Evolutionary conservation across 2,888 invertebrate genomes (phyloP).

Genomic region (Patella pellucida): DNA sequence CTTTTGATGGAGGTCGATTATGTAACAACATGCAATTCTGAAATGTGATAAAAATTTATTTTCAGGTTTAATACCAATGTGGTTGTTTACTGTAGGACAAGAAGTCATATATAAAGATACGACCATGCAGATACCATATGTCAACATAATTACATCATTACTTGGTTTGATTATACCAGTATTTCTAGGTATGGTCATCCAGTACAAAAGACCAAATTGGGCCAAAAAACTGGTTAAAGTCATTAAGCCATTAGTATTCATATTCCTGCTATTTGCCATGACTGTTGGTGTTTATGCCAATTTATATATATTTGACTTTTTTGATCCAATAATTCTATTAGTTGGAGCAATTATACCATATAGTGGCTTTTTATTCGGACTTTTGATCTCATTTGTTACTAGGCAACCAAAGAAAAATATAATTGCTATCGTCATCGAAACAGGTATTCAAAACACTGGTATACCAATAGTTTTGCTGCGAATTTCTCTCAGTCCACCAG

Average conservation of each 20-base stretch:
- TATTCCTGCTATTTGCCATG: constrained; percentile 71
- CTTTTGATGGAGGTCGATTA: too few species aligned
- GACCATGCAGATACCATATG: constrained; percentile 69
- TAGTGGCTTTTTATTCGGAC: constrained; percentile 73
- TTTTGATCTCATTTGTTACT: constrained; percentile 56
- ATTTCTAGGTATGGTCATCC: constrained; percentile 71
- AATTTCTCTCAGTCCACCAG: constrained; percentile 60
- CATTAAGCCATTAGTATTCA: constrained; percentile 70
- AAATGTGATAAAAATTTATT: constrained; percentile 23
- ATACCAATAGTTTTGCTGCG: constrained; percentile 71
- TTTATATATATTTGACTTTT: constrained; percentile 71
- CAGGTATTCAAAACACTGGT: constrained; percentile 87
- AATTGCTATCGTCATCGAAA: constrained; percentile 87
- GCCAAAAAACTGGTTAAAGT: constrained; percentile 66
- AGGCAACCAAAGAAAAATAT: constrained; percentile 69
- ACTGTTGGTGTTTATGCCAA: constrained; percentile 72
- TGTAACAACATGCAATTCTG: too few species aligned
- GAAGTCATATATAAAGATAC: constrained; percentile 58
- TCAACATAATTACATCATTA: constrained; percentile 71
- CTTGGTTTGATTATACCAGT: constrained; percentile 72
- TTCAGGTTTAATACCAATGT: constrained; percentile 74
- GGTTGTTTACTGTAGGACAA: constrained; percentile 73
- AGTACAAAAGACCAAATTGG: constrained; percentile 61
- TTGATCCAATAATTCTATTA: constrained; percentile 62
- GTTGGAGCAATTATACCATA: constrained; percentile 72